Percentiles rank a stretch among this genome's conserved stretches.
Evolutionary conservation across 2,797 vertebrate genomes (phyloP).

Genomic region (Galagoides demidoff): DNA sequence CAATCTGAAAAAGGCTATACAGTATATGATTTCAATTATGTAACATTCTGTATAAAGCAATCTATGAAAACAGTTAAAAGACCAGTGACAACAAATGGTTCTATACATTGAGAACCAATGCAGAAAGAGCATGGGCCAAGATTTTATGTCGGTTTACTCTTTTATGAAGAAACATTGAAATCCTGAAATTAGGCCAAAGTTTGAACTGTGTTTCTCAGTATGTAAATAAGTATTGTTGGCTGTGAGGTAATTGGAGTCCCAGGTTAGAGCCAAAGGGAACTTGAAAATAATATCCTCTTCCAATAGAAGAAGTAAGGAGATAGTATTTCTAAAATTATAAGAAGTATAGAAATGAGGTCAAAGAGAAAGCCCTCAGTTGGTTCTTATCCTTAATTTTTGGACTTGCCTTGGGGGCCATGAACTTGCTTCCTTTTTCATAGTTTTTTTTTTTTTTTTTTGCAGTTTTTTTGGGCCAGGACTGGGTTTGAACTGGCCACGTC

Average conservation of each 20-base stretch:
- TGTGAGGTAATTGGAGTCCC: background rate
- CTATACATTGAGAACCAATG: background rate
- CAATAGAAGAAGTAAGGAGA: background rate
- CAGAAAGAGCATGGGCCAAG: background rate
- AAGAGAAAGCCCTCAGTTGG: background rate
- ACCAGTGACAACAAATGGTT: background rate
- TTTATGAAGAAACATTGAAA: background rate
- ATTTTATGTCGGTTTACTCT: background rate
- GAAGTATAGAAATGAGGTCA: background rate
- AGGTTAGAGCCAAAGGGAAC: background rate
- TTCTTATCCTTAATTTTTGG: background rate
- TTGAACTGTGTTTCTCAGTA: background rate
- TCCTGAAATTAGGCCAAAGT: background rate
- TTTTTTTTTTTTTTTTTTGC: too few relatives aligned
- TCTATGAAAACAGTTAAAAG: background rate
- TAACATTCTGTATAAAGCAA: background rate
- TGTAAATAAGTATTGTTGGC: background rate
- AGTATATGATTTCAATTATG: background rate
- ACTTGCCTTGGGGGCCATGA: background rate
- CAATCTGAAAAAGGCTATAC: background rate
- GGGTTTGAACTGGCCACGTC: too few relatives aligned
- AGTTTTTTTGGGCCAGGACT: too few relatives aligned
- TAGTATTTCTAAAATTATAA: background rate
- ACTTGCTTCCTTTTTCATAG: background rate
- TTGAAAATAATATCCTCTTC: background rate